Conservation (phyloP, 2,797 vertebrate species). For the Propithecus deckenii region DNA sequence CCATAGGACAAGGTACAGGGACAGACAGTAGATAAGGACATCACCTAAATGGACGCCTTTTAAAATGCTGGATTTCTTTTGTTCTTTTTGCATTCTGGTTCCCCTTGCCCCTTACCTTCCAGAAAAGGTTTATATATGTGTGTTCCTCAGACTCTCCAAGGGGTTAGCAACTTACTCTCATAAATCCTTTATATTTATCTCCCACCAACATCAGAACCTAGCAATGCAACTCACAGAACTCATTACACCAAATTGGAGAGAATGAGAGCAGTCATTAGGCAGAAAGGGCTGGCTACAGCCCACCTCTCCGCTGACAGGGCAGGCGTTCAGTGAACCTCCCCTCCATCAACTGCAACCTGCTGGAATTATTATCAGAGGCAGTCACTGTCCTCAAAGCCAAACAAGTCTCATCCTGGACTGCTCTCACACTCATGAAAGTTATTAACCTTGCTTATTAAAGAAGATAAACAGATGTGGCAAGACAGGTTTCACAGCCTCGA, state of each 20-base stretch:
- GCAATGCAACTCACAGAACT: conserved; percentile 1
- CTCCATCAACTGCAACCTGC: background rate
- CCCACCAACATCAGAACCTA: background rate
- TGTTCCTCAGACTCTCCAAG: background rate
- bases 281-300: background rate
- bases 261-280: background rate
- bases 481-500: background rate
- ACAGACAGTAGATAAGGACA: background rate
- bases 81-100: background rate
- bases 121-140: background rate
- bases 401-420: background rate
- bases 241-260: background rate
- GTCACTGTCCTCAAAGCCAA: background rate
- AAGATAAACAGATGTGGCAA: background rate
- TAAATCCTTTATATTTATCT: conserved; percentile 32
- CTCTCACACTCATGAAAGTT: background rate
- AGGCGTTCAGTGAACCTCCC: background rate
- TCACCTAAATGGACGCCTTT: background rate
- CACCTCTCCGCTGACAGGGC: background rate
- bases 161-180: background rate
- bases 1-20: background rate
- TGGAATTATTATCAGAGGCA: background rate
- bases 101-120: background rate
- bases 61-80: background rate
- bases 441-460: conserved; percentile 15